A percentile compares a stretch with the other conserved stretches of the same genome.
phyloP scores from a whole-genome alignment of 2,888 invertebrate genomes.

The Cacoxenus indagator region DNA sequence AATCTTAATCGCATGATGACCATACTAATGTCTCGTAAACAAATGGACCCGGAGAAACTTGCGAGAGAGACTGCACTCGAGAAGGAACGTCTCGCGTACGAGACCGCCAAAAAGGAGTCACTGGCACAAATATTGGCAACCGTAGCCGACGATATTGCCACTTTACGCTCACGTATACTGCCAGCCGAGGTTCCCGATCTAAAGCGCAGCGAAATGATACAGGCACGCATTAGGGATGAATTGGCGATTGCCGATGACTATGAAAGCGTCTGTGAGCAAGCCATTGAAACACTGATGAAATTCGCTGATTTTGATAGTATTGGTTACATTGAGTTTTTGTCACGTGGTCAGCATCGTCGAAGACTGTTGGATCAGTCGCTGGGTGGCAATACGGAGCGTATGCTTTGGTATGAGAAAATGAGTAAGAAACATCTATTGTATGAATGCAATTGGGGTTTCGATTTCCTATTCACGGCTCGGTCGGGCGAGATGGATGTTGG shows the following conservation, averaged over 20 bases:
- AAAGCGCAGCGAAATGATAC: slow-evolving; percentile 63
- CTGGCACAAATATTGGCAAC: slow-evolving; percentile 49
- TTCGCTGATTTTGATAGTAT: slow-evolving; percentile 53
- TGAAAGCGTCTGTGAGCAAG: slow-evolving; percentile 43
- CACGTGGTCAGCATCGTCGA: slow-evolving; percentile 63
- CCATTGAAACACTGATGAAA: slow-evolving; percentile 41
- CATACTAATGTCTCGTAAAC: slow-evolving; percentile 68
- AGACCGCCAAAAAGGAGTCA: slow-evolving; percentile 67
- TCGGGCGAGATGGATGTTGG: background rate
- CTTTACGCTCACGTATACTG: slow-evolving; percentile 66
- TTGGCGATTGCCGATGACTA: slow-evolving; percentile 48
- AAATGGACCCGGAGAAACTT: slow-evolving; percentile 68
- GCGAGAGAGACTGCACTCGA: slow-evolving; percentile 77
- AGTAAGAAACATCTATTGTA: slow-evolving; percentile 41
- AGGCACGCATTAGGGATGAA: slow-evolving; percentile 48
- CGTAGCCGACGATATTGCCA: slow-evolving; percentile 62
- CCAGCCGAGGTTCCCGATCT: slow-evolving; percentile 71
- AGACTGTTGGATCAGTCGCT: slow-evolving; percentile 62
- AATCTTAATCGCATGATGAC: slow-evolving; percentile 76
- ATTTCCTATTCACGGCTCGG: slow-evolving; percentile 36
- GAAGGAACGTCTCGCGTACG: slow-evolving; percentile 75
- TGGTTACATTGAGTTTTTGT: slow-evolving; percentile 63
- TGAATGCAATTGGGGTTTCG: slow-evolving; percentile 60
- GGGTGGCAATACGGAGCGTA: slow-evolving; percentile 65
- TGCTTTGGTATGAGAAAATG: slow-evolving; percentile 54